Conservation (phyloP, 2,888 invertebrate genomes). For the Subacronicta megacephala region DNA sequence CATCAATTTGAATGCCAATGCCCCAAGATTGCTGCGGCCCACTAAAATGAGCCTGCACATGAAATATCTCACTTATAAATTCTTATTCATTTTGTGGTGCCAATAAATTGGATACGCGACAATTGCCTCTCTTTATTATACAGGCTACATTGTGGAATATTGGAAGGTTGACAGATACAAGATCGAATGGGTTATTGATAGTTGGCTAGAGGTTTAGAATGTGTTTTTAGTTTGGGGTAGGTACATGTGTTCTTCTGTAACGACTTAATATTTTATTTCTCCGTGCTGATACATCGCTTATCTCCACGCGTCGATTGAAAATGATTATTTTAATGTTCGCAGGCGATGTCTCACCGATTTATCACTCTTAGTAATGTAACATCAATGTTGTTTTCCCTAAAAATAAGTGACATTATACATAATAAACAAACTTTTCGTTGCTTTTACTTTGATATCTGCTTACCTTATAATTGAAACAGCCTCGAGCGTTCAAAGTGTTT, state of each 20-base stretch:
- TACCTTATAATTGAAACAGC: slow-evolving; percentile 42
- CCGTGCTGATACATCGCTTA: slow-evolving; percentile 2
- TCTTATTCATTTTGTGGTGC: slow-evolving; percentile 78
- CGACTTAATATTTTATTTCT: slow-evolving; percentile 8
- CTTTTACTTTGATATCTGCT: slow-evolving; percentile 33
- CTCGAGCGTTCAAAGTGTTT: slow-evolving; percentile 38
- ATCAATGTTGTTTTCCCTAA: slow-evolving; percentile 12
- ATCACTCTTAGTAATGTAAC: neutral
- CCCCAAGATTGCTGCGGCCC: slow-evolving; percentile 84
- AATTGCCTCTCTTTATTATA: slow-evolving; percentile 74
- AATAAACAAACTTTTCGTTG: slow-evolving; percentile 23
- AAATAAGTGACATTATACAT: slow-evolving; percentile 9
- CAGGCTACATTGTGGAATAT: slow-evolving; percentile 55
- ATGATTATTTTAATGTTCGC: slow-evolving; percentile 5
- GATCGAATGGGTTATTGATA: slow-evolving; percentile 36
- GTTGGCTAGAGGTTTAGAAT: slow-evolving; percentile 20
- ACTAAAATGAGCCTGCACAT: slow-evolving; percentile 81
- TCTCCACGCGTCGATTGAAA: slow-evolving; percentile 7
- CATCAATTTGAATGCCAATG: slow-evolving; percentile 89
- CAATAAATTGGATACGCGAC: slow-evolving; percentile 78
- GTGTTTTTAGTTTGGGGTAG: slow-evolving; percentile 16
- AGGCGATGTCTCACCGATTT: slow-evolving; percentile 1
- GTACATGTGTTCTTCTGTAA: slow-evolving; percentile 12
- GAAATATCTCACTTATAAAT: slow-evolving; percentile 83
- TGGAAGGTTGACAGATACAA: slow-evolving; percentile 48